Evolutionary conservation across 2,888 invertebrate species (phyloP).

Genomic region (Drosophila meridiana): DNA sequence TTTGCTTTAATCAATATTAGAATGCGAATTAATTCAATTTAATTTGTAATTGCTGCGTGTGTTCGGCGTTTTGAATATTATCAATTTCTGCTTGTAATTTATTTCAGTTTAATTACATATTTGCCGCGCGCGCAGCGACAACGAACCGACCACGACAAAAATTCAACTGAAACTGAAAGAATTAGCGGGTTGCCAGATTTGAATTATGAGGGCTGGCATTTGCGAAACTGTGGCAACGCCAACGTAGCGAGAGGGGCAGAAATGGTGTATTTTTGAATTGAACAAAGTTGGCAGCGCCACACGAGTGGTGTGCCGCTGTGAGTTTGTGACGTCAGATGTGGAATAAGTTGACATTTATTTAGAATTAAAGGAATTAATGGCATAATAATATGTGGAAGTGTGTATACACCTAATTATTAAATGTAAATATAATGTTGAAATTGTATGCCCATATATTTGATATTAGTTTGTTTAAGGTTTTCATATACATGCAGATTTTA

Average conservation of each 20-base stretch:
- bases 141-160: slow-evolving; percentile 59
- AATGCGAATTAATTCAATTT: slow-evolving; percentile 15
- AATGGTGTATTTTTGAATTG: background rate
- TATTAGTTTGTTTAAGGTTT: too few relatives aligned
- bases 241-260: background rate
- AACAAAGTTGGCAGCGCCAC: slow-evolving; percentile 13
- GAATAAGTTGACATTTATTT: background rate
- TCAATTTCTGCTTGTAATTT: slow-evolving; percentile 56
- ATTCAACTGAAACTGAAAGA: slow-evolving; percentile 63
- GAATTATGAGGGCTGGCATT: slow-evolving; percentile 34
- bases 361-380: background rate
- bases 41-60: slow-evolving; percentile 42
- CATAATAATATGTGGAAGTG: background rate
- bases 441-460: too few relatives aligned
- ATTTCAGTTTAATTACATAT: slow-evolving; percentile 57
- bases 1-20: slow-evolving; percentile 32
- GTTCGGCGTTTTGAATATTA: slow-evolving; percentile 61
- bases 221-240: slow-evolving; percentile 29
- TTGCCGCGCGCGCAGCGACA: slow-evolving; percentile 57
- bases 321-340: slow-evolving; percentile 25
- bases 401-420: background rate
- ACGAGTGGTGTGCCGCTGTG: slow-evolving; percentile 10
- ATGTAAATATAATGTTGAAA: background rate
- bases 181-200: slow-evolving; percentile 56
- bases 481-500: too few relatives aligned